Conservation (phyloP, 2,113 vertebrate species). For the Notiomystis cincta region DNA sequence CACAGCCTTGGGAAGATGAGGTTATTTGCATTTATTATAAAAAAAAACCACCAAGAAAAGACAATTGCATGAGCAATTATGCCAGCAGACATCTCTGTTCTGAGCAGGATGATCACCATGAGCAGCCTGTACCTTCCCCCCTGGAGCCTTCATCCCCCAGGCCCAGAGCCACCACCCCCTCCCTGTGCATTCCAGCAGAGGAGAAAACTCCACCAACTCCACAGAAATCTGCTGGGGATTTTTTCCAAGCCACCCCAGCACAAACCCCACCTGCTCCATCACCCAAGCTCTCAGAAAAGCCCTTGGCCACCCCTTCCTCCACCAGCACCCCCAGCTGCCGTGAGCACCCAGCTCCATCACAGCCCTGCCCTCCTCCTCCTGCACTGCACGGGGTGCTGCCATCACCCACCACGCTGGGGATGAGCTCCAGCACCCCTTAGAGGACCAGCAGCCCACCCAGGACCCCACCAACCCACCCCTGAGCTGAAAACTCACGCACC, state of each 20-base stretch:
- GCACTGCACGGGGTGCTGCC: not conserved
- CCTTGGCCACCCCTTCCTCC: accelerated
- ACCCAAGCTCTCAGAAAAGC: accelerated
- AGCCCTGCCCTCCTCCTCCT: not conserved
- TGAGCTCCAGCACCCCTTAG: not conserved
- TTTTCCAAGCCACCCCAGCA: not conserved
- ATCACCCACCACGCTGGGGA: not conserved
- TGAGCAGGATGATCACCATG: accelerated
- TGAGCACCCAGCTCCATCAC: not conserved
- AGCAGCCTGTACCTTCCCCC: not conserved
- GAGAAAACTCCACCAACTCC: not conserved
- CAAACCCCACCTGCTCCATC: not conserved
- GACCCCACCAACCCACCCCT: not conserved
- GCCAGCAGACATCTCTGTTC: not conserved
- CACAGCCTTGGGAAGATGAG: not conserved
- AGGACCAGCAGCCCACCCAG: not conserved
- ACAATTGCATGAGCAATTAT: not conserved
- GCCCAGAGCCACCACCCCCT: not conserved
- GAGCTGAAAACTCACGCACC: not conserved
- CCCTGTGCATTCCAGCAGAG: not conserved
- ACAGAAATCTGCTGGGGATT: not conserved
- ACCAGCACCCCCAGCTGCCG: not conserved
- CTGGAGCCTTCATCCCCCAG: not conserved
- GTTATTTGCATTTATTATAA: not conserved
- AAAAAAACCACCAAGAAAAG: not conserved